Conservation (phyloP, 2,113 vertebrate genomes). For the Suncus etruscus region DNA sequence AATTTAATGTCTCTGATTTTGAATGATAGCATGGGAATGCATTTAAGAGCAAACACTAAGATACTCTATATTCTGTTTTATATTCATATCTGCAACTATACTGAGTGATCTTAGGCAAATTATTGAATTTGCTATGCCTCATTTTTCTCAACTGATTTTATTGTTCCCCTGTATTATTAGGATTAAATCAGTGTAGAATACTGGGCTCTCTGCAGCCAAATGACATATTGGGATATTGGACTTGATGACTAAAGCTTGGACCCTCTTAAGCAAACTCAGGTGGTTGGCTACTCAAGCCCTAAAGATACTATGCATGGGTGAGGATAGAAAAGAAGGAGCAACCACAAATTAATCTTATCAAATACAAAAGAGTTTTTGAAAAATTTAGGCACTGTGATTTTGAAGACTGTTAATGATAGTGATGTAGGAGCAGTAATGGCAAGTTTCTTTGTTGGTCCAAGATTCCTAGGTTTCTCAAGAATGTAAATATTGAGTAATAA, state of each 20-base stretch:
- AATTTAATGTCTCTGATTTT: neutral
- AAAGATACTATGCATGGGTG: neutral
- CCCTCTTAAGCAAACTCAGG: neutral
- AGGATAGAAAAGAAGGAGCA: neutral
- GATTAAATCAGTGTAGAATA: neutral
- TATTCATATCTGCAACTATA: neutral
- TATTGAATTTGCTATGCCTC: neutral
- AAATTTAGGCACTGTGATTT: too few relatives aligned
- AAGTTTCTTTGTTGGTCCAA: too few relatives aligned
- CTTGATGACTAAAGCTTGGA: neutral
- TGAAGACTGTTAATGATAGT: too few relatives aligned
- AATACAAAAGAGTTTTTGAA: neutral
- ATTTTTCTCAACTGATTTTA: neutral
- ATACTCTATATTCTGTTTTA: neutral
- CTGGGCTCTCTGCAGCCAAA: neutral
- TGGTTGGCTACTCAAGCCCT: neutral
- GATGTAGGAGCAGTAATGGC: too few relatives aligned
- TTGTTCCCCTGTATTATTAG: neutral
- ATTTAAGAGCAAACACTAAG: neutral
- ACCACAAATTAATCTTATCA: neutral
- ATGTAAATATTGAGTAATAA: too few relatives aligned
- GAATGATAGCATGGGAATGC: neutral
- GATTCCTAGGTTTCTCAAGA: too few relatives aligned
- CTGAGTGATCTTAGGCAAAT: neutral
- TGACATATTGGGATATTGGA: neutral